phyloP scores from a whole-genome alignment of 1,140 invertebrate species.

The Copidosoma floridanum region DNA sequence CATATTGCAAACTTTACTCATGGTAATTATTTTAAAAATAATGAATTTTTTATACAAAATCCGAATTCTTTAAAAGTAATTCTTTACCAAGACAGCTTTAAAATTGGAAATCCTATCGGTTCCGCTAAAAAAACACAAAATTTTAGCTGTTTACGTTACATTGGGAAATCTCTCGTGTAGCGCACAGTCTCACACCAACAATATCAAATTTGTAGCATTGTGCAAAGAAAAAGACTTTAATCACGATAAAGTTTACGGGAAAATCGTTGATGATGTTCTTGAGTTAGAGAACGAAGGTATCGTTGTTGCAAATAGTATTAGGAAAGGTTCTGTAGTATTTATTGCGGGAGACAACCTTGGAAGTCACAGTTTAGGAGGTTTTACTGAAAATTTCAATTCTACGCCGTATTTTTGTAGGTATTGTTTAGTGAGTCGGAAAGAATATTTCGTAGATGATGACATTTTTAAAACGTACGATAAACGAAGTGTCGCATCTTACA shows the following conservation, averaged over 20 bases:
- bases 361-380: constrained; percentile 5
- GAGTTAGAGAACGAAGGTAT: constrained; percentile 18
- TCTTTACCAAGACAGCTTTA: constrained; percentile 39
- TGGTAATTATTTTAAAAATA: constrained; percentile 23
- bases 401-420: constrained; percentile 9
- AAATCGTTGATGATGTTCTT: constrained; percentile 30
- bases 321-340: background rate
- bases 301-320: background rate
- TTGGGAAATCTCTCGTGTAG: constrained; percentile 26
- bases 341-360: constrained; percentile 3
- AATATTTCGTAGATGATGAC: background rate
- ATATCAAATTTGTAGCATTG: constrained; percentile 32
- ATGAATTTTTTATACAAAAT: constrained; percentile 31
- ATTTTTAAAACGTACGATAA: background rate
- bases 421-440: background rate
- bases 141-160: constrained; percentile 34
- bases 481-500: constrained; percentile 25
- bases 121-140: constrained; percentile 34
- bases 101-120: constrained; percentile 38
- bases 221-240: constrained; percentile 29
- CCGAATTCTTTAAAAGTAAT: constrained; percentile 27
- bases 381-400: constrained; percentile 20
- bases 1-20: constrained; percentile 19
- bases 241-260: constrained; percentile 15
- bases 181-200: background rate